phyloP scores from a whole-genome alignment of 2,888 invertebrate genomes.

The Gortyna flavago region DNA sequence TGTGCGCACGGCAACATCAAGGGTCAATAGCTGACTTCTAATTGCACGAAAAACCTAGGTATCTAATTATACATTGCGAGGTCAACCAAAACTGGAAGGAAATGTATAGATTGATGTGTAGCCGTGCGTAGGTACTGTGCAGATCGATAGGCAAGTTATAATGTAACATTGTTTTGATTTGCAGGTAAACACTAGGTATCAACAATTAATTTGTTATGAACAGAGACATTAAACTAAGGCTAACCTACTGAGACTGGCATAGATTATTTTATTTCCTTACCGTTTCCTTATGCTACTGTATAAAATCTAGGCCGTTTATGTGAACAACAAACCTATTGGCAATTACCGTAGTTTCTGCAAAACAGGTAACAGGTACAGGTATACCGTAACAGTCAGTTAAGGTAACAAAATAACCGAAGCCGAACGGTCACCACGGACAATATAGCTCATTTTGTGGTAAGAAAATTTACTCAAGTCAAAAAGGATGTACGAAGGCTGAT shows the following conservation, averaged over 20 bases:
- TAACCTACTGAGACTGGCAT: not conserved
- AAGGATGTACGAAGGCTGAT: not conserved
- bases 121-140: too few species aligned
- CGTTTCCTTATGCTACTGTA: not conserved
- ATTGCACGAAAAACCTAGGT: too few species aligned
- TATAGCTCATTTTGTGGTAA: not conserved
- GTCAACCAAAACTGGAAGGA: too few species aligned
- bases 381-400: not conserved
- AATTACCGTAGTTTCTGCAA: not conserved
- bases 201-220: slow-evolving; percentile 1
- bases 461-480: not conserved
- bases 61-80: too few species aligned
- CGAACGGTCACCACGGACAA: not conserved
- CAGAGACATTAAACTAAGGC: not conserved
- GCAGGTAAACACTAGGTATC: not conserved
- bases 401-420: not conserved
- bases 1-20: too few species aligned
- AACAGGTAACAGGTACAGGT: slow-evolving; percentile 10
- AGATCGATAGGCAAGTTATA: too few species aligned
- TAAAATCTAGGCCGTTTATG: slow-evolving; percentile 6
- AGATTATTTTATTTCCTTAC: not conserved
- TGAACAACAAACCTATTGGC: not conserved
- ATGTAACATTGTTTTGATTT: too few species aligned
- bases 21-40: too few species aligned
- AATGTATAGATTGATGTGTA: too few species aligned